Percentiles rank a stretch among this genome's conserved stretches.
Conservation (phyloP, 64 coral and sea anemone species). For the Porites lutea region DNA sequence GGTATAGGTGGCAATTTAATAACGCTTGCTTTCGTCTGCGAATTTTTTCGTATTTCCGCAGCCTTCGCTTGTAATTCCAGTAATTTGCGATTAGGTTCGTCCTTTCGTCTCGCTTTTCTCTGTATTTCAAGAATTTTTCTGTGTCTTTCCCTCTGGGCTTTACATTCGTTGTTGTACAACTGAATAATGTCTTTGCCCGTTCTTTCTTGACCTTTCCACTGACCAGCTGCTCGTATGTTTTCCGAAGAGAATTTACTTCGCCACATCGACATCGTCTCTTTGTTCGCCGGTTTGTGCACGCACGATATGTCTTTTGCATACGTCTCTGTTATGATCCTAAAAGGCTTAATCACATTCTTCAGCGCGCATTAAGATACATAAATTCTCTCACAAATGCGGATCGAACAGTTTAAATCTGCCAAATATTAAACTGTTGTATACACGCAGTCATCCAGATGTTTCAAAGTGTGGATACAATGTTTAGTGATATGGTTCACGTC, state of each 20-base stretch:
- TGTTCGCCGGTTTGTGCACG: no score
- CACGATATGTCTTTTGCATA: no score
- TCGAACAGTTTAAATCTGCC: no score
- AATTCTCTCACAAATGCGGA: no score
- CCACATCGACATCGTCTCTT: not conserved
- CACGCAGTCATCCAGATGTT: no score
- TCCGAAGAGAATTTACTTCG: not conserved
- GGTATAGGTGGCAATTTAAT: constrained; percentile 13
- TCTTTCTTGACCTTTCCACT: not conserved
- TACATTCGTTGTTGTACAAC: constrained; percentile 37
- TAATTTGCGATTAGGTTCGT: not conserved
- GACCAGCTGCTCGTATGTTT: not conserved
- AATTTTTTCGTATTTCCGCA: constrained; percentile 13
- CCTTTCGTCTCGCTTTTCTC: constrained; percentile 25
- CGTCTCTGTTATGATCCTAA: no score
- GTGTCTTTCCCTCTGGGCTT: constrained; percentile 38
- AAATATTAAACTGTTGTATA: no score
- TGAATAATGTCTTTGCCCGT: constrained; percentile 38
- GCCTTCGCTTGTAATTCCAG: not conserved
- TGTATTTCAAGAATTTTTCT: constrained; percentile 61
- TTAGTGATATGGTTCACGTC: no score
- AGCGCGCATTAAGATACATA: no score
- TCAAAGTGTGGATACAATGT: no score
- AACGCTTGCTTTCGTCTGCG: not conserved
- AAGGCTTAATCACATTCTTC: no score